Percentiles rank a stretch among this genome's conserved stretches.
Evolutionary conservation across 1,140 invertebrate genomes (phyloP).

Genomic region (Ectropis grisescens): DNA sequence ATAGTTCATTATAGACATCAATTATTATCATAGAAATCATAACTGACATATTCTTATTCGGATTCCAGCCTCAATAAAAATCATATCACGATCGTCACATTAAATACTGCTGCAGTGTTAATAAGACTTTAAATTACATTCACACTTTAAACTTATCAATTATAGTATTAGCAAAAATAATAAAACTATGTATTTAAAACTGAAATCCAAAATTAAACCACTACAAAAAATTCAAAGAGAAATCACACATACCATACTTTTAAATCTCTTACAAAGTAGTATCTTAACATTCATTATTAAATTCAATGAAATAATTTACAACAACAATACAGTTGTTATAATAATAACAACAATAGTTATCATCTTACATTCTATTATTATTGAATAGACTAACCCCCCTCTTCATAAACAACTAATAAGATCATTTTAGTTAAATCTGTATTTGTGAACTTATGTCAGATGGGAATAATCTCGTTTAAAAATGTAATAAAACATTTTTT

Average conservation of each 20-base stretch:
- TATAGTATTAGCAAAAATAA: constrained; percentile 29
- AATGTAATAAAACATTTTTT: too few relatives aligned
- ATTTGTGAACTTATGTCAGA: too few relatives aligned
- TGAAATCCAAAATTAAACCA: constrained; percentile 29
- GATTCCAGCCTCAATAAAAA: constrained; percentile 42
- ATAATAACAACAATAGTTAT: constrained; percentile 49
- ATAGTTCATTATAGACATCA: constrained; percentile 7
- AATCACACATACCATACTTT: constrained; percentile 36
- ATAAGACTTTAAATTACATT: constrained; percentile 24
- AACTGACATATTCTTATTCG: constrained; percentile 12
- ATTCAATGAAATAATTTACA: constrained; percentile 61
- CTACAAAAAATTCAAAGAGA: constrained; percentile 35
- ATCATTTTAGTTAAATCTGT: too few relatives aligned
- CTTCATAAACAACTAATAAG: too few relatives aligned
- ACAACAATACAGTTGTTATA: constrained; percentile 47
- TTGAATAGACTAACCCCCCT: too few relatives aligned
- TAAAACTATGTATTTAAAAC: too few relatives aligned
- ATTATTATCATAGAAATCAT: constrained; percentile 9
- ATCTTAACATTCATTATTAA: constrained; percentile 47
- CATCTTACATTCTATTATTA: too few relatives aligned
- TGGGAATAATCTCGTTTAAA: too few relatives aligned
- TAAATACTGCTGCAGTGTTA: constrained; percentile 37
- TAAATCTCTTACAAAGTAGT: constrained; percentile 28
- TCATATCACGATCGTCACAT: constrained; percentile 42
- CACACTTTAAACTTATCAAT: constrained; percentile 30